Conservation (phyloP, 2,113 vertebrate species). For the Cromileptes altivelis region DNA sequence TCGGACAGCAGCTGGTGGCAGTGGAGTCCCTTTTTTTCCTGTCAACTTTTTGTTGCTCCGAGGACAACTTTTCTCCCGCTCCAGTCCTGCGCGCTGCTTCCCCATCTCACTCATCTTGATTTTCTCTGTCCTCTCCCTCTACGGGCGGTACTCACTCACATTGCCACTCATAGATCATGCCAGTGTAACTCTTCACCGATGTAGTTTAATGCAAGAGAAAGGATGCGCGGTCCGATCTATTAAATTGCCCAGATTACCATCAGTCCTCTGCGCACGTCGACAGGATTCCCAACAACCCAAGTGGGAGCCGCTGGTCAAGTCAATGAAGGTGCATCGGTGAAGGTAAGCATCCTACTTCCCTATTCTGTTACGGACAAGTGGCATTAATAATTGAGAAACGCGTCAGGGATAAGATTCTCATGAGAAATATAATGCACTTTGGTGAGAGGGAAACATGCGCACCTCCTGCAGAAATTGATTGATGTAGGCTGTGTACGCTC, state of each 20-base stretch:
- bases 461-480: conserved; percentile 66
- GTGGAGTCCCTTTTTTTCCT: conserved; percentile 41
- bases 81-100: conserved; percentile 32
- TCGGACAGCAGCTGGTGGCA: conserved; percentile 32
- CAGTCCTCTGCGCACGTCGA: conserved; percentile 63
- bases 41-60: conserved; percentile 69
- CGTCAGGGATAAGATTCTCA: conserved; percentile 50
- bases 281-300: conserved; percentile 76
- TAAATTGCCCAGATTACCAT: conserved; percentile 72
- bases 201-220: conserved; percentile 60
- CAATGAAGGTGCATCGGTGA: conserved; percentile 77
- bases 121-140: background rate
- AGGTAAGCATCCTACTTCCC: conserved; percentile 77
- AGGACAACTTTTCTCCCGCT: conserved; percentile 74
- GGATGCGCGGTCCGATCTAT: conserved; percentile 65
- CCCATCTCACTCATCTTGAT: conserved; percentile 25
- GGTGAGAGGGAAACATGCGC: conserved; percentile 54
- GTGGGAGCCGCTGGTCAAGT: conserved; percentile 71
- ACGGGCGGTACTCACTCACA: conserved; percentile 18
- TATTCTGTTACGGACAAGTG: conserved; percentile 52
- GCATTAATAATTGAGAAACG: conserved; percentile 69
- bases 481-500: conserved; percentile 34
- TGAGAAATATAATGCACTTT: conserved; percentile 64
- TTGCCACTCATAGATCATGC: conserved; percentile 36
- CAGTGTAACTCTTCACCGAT: conserved; percentile 49